Percentiles rank a stretch among this genome's conserved stretches.
phyloP scores from a whole-genome alignment of 2,797 vertebrate species.

The Corythornis leucogaster region DNA sequence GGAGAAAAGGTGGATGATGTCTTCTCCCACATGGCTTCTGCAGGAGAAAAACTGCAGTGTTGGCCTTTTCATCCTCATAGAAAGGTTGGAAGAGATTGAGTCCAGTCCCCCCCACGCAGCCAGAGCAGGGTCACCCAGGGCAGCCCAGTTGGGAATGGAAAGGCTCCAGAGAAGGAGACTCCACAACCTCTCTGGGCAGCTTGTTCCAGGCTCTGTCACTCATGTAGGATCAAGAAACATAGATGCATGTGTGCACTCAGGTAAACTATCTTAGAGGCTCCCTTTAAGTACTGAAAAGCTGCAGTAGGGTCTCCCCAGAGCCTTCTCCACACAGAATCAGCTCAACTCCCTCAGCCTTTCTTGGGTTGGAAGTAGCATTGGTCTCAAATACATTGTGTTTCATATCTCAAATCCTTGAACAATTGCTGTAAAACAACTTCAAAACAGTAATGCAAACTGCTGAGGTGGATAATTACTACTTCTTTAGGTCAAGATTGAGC shows the following conservation, averaged over 20 bases:
- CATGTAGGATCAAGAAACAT: neutral
- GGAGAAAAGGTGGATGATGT: neutral
- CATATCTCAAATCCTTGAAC: neutral
- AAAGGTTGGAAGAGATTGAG: too few relatives aligned
- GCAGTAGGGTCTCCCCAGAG: neutral
- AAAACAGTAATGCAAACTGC: neutral
- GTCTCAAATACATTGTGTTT: neutral
- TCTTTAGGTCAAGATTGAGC: constrained; percentile 91
- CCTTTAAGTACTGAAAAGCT: neutral
- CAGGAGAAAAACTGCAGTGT: neutral
- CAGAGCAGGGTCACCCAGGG: too few relatives aligned
- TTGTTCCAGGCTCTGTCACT: too few relatives aligned
- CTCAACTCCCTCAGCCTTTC: neutral
- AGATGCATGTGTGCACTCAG: accelerated
- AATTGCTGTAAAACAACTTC: neutral
- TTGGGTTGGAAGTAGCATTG: neutral
- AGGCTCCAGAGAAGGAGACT: too few relatives aligned
- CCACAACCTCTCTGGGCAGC: too few relatives aligned
- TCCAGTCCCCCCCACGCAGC: too few relatives aligned
- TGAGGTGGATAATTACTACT: neutral
- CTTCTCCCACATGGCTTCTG: neutral
- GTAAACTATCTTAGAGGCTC: neutral
- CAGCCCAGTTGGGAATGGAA: too few relatives aligned
- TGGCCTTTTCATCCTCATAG: neutral
- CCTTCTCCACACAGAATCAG: neutral